Conservation (phyloP, 2,113 vertebrate species). For the Vulpes ferrilata region DNA sequence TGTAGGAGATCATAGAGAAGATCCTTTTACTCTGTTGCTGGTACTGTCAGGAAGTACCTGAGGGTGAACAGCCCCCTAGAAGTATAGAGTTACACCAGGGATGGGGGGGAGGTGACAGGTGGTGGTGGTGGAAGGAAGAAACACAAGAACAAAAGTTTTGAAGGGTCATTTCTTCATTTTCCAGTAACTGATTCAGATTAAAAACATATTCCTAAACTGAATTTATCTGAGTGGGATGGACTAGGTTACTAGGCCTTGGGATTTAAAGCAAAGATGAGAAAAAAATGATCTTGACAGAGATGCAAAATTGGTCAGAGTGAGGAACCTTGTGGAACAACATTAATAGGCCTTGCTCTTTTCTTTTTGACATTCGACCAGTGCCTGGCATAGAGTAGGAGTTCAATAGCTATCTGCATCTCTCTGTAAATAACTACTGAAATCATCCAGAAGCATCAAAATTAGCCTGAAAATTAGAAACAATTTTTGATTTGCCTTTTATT, state of each 20-base stretch:
- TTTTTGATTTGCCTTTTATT: not conserved
- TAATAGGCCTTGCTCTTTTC: not conserved
- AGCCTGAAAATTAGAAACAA: not conserved
- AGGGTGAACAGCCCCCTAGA: not conserved
- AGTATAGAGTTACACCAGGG: not conserved
- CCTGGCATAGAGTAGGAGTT: not conserved
- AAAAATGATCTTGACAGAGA: not conserved
- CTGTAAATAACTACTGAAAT: not conserved
- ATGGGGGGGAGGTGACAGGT: not conserved
- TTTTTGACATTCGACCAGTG: not conserved
- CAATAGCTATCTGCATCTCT: not conserved
- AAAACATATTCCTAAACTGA: not conserved
- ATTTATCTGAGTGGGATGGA: not conserved
- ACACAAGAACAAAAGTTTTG: not conserved
- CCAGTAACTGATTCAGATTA: not conserved
- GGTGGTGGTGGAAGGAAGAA: not conserved
- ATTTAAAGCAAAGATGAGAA: not conserved
- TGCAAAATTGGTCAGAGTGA: not conserved
- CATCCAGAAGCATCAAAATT: not conserved
- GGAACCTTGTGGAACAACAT: not conserved
- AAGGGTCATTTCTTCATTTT: not conserved
- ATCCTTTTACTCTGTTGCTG: not conserved
- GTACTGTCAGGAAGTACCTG: not conserved
- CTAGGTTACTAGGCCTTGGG: not conserved
- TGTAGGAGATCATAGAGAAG: not conserved